A percentile compares a stretch with the other conserved stretches of the same genome.
Conservation (phyloP, 2,113 vertebrate genomes). For the Reinhardtius hippoglossoides region DNA sequence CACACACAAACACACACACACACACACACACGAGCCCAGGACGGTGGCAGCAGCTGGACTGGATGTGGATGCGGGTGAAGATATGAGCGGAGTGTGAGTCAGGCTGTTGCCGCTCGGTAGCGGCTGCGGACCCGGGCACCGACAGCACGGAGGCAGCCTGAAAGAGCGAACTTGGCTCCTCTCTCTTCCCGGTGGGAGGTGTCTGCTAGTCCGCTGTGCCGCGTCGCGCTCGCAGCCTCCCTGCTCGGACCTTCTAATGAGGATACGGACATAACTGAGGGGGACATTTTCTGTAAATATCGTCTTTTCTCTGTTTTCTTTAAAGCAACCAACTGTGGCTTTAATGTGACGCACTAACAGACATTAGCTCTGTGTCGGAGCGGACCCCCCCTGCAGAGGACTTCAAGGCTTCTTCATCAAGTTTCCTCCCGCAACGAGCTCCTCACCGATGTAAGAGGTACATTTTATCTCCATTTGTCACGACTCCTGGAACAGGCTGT, state of each 20-base stretch:
- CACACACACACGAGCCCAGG: background rate
- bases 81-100: slow-evolving; percentile 26
- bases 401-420: slow-evolving; percentile 41
- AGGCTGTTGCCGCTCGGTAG: slow-evolving; percentile 6
- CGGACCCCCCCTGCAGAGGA: slow-evolving; percentile 67
- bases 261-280: background rate
- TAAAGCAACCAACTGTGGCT: slow-evolving; percentile 68
- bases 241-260: background rate
- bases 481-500: background rate
- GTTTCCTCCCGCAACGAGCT: slow-evolving; percentile 13
- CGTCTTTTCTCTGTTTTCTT: background rate
- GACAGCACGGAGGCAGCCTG: slow-evolving; percentile 35
- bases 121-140: slow-evolving; percentile 39
- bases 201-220: slow-evolving; percentile 50
- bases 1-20: too few relatives aligned
- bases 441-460: slow-evolving; percentile 66
- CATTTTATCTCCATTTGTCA: background rate
- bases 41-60: background rate
- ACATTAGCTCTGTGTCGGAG: slow-evolving; percentile 49
- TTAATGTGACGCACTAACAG: slow-evolving; percentile 74
- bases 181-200: slow-evolving; percentile 57
- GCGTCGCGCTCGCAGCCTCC: slow-evolving; percentile 9
- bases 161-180: slow-evolving; percentile 63
- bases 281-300: slow-evolving; percentile 32
- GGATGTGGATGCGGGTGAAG: background rate